Evolutionary conservation across 2,888 invertebrate species (phyloP), one percentile per base, ranked within the genome.

Genomic region (Tachina fera): DNA sequence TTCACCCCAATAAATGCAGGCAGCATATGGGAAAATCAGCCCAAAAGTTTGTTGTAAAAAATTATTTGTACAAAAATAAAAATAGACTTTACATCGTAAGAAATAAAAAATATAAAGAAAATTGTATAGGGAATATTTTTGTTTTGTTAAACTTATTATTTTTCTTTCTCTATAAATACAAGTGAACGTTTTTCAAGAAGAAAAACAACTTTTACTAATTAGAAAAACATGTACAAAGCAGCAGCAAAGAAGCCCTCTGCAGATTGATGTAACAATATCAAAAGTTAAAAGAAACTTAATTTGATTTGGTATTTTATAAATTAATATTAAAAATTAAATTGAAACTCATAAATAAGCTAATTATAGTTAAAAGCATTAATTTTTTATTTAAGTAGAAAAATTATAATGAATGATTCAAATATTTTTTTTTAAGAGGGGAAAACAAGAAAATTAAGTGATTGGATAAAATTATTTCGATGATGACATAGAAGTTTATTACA

Each of bases 1-100:
- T 85, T 85, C 84, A 85, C 81, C 84, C 84, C 84, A 81, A 79
- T 83, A 58, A 43, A 31, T 81, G 80, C 58, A 58, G n/a, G 71
- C 65, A 77, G 67, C 82, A 83, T 83, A 83, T 83, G 82, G 70
- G 76, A 22, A 76, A 77, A 77, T 49, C 19, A 45, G 16, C 43
- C 39, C 16, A 71, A 76, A 71, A 53, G 31, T 63, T 78, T 71
- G 5, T 78, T 63, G 70, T 45, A 61, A 63, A 39, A 71, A 14
- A 45, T 53, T 68, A 49, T 60, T 22, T 77, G 51, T 60, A 68
- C 49, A 65, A 53, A 65, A 53, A 75, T 75, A 65, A 77, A 77
- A 77, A 77, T 77, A 77, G 67, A 47, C 49, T 67, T 49, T 6
- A 68, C 60, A 68, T 53, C 31, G 19, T 39, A 22, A 19, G 47